Evolutionary conservation across 2,888 invertebrate genomes (phyloP).

Genomic region (Aplocera efformata): DNA sequence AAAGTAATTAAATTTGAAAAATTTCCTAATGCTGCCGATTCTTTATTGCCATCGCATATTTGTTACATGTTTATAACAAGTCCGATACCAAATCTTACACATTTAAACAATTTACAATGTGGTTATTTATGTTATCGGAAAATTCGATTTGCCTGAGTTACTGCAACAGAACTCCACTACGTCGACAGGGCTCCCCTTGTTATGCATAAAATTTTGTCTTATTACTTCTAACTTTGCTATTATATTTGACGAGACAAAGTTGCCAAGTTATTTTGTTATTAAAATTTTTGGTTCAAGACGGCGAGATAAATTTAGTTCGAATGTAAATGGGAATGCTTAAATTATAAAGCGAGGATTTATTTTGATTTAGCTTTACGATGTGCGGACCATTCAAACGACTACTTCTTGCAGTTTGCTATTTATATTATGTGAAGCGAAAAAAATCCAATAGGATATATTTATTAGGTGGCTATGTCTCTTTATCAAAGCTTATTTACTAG

Average conservation of each 20-base stretch:
- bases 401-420: conserved; percentile 45
- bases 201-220: conserved; percentile 80
- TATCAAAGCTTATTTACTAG: too few relatives aligned
- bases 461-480: too few relatives aligned
- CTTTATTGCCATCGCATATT: too few relatives aligned
- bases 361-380: conserved; percentile 71
- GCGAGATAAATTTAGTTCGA: conserved; percentile 65
- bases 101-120: too few relatives aligned
- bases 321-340: conserved; percentile 73
- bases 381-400: conserved; percentile 58
- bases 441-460: conserved; percentile 22
- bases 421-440: conserved; percentile 27
- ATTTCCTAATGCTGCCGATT: too few relatives aligned
- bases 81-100: too few relatives aligned
- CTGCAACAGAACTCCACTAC: conserved; percentile 7
- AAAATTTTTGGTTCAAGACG: conserved; percentile 72
- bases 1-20: too few relatives aligned
- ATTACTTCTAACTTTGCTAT: conserved; percentile 79
- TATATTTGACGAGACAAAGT: conserved; percentile 77
- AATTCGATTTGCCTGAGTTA: conserved; percentile 11
- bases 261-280: conserved; percentile 79
- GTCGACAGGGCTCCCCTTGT: conserved; percentile 63
- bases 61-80: too few relatives aligned
- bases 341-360: conserved; percentile 74
- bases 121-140: too few relatives aligned